Evolutionary conservation across 2,888 invertebrate genomes (phyloP), one percentile per base, ranked within the genome.

Genomic region (Brenthis hecate): DNA sequence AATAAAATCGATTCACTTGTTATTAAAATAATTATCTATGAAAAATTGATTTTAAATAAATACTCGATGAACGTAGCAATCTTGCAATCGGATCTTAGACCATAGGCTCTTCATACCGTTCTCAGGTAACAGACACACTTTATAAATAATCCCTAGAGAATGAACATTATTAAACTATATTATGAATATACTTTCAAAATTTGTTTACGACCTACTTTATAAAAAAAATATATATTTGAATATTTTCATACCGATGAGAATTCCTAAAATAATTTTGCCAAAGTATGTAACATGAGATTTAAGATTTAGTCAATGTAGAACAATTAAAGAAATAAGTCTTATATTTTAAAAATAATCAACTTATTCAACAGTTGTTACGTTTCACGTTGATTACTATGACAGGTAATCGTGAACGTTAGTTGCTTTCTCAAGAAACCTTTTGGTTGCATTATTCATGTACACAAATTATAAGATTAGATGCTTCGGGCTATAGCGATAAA

Each of bases 371-470:
- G 50, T 32, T 60, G 23, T 50, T 60, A 28, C n/a, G n/a, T 50
- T 48, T 58, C 32, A 60, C 60, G 1, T 64, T 64, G 66, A 51
- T 32, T 13, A 11, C 14, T 53, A 53, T 53, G 67, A 63, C 63
- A 57, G 67, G 51, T 16, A 53, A 57, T 63, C 56, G 55, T 63
- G 67, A 47, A 43, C 51, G 32, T 63, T 53, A 57, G 23, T 68
- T 53, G 53, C 67, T 68, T 63, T 63, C 67, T 62, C 61, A 67
- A 67, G 66, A 36, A 53, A 62, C 51, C 51, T 60, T 57, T 67
- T 47, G 53, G 56, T 63, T 67, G 67, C 56, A 67, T 67, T 63
- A 67, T 57, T 67, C 47, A 56, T 56, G 67, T 47, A 48, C 19
- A 57, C 53, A 68, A 63, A 57, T 63, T 57, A 63, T 54, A 14